Evolutionary conservation across 2,797 vertebrate genomes (phyloP).

Genomic region (Paramormyrops hopkinsi): DNA sequence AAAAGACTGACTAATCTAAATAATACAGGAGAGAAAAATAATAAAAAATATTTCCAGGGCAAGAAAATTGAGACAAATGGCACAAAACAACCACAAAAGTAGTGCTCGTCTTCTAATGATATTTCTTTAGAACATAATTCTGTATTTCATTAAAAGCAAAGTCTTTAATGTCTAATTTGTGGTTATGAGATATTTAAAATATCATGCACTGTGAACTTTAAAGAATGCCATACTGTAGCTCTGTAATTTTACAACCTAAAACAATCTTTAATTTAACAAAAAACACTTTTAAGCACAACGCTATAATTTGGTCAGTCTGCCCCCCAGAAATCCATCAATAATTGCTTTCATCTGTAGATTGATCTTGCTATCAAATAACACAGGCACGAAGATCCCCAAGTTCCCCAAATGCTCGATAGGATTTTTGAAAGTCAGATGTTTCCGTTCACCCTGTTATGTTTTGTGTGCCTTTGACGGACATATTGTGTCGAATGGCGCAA

Average conservation of each 20-base stretch:
- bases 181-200: slow-evolving; percentile 35
- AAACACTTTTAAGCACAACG: slow-evolving; percentile 25
- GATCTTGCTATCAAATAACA: slow-evolving; percentile 24
- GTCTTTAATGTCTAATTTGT: slow-evolving; percentile 34
- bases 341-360: slow-evolving; percentile 23
- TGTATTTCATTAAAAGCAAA: slow-evolving; percentile 25
- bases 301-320: slow-evolving; percentile 25
- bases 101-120: slow-evolving; percentile 6
- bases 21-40: slow-evolving; percentile 17
- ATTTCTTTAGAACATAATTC: slow-evolving; percentile 12
- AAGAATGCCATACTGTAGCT: slow-evolving; percentile 27
- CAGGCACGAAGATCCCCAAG: slow-evolving; percentile 6
- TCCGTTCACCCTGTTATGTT: neutral
- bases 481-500: neutral
- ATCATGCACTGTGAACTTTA: slow-evolving; percentile 45
- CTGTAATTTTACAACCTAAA: slow-evolving; percentile 29
- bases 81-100: slow-evolving; percentile 40
- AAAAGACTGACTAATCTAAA: neutral
- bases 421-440: slow-evolving; percentile 16
- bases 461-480: neutral
- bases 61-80: slow-evolving; percentile 36
- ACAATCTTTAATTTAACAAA: slow-evolving; percentile 30
- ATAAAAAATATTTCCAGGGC: slow-evolving; percentile 6
- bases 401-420: neutral
- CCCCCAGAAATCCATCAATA: neutral